Base-by-base conservation (phyloP, 2,888 invertebrate species). In the Lasioglossum vierecki region DNA sequence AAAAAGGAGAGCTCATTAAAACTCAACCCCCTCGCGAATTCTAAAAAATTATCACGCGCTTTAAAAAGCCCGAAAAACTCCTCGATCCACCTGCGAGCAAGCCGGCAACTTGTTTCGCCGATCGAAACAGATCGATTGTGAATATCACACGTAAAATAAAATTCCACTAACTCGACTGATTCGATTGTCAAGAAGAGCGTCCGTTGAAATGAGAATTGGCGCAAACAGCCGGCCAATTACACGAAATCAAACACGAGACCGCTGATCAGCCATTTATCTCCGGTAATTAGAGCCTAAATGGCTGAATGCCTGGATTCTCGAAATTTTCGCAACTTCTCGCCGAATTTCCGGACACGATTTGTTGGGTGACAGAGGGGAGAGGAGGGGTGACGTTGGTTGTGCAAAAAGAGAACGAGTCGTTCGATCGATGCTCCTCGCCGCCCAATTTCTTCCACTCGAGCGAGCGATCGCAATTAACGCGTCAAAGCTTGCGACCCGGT, bases 391-490 rank as follows among this genome's bases (percentile, higher is more conserved):
- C 4, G 30, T 1, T 13, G 26, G 13, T 30, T 63, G 46, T 9
- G 66, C 3, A 18, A 35, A 66, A 66, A 66, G 35, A 66, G 66
- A 66, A 18, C 66, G 66, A 15, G 68, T 22, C 4, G 22, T 3
- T 39, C 68, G 68, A 22, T 39, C 68, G 72, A 72, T 30, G 6
- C 49, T 30, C 18, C 18, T 57, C 15, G 75, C 41, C 75, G 75
- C 26, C 22, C 26, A 63, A 76, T 76, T 57, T 53, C 63, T 44
- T 63, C 63, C 63, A 30, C 30, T 44, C 44, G 63, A 76, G n/a
- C 76, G 76, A 41, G 44, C 35, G 63, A 46, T 66, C 63, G 76
- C 30, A 76, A 76, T 76, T 76, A 76, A 44, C 66, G 76, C 76
- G 76, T 46, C 46, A 46, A 76, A 46, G 11, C 76, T 13, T 30